A percentile compares a stretch with the other conserved stretches of the same genome.
Evolutionary conservation across 1,140 invertebrate species (phyloP).

Genomic region (Cydia amplana): DNA sequence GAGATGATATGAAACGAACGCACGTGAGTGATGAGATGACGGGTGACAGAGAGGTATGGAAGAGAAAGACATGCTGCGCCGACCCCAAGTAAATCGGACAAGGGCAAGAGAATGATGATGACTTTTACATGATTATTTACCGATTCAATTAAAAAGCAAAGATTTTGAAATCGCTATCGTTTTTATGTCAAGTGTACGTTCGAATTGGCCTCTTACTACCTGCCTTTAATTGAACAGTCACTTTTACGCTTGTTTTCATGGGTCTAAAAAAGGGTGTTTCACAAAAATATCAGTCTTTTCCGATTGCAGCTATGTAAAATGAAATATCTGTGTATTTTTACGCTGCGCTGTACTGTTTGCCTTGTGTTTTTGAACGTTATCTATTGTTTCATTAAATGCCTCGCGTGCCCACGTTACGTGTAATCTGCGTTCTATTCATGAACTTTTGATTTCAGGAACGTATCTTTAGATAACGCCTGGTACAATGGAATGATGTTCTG

Average conservation of each 20-base stretch:
- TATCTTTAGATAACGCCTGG: slow-evolving; percentile 50
- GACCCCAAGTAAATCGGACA: too few species aligned
- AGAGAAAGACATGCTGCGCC: too few species aligned
- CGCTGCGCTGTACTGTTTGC: slow-evolving; percentile 55
- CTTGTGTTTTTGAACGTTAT: slow-evolving; percentile 68
- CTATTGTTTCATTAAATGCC: slow-evolving; percentile 63
- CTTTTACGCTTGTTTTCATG: background rate
- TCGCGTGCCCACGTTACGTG: slow-evolving; percentile 62
- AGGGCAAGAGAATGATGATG: too few species aligned
- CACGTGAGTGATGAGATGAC: too few species aligned
- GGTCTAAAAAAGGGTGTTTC: background rate
- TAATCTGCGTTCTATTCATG: slow-evolving; percentile 66
- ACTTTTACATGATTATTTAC: too few species aligned
- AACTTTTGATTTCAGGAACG: slow-evolving; percentile 67
- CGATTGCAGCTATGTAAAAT: background rate
- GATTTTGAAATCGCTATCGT: too few species aligned
- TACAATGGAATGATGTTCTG: slow-evolving; percentile 31
- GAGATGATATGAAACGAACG: too few species aligned
- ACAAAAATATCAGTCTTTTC: background rate
- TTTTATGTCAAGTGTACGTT: background rate
- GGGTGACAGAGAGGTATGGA: too few species aligned
- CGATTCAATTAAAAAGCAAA: too few species aligned
- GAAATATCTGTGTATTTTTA: slow-evolving; percentile 13
- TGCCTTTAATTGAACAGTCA: background rate
- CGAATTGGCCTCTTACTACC: background rate